Base-by-base conservation (phyloP, 2,888 invertebrate genomes). In the Nebria brevicollis region DNA sequence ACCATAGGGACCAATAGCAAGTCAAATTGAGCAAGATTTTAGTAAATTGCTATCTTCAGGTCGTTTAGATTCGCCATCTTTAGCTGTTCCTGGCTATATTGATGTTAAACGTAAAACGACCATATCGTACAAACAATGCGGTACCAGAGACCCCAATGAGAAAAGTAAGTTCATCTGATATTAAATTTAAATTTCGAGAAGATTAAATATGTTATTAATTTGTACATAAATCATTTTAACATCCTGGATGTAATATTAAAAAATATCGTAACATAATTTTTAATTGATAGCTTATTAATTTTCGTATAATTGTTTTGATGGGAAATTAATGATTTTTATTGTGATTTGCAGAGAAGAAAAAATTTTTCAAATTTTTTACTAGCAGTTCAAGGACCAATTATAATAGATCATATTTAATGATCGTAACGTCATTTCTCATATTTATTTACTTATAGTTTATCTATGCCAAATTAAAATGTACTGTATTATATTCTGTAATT, bases 21-120 rank as follows among this genome's bases (percentile, higher is more conserved):
- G 91, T 87, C 91, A 92, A 83, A 89, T 97, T 26, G 97, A 97
- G 88, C 91, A 94, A 86, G 96, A 96, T 88, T 95, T 96, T 85
- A 94, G 93, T 83, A 92, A 91, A 82, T 89, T 97, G 43, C 89
- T 97, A 83, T 93, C 94, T 1, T 92, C 93, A 1, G 96, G 96
- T 0, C 92, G 93, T 77, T 89, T 97, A 82, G 94, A 94, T 76
- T 89, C 93, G 0, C 96, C 96, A 0, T 95, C 93, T 86, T 90
- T 97, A 81, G 94, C 90, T 85, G 93, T 96, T 86, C 95, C 95
- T 0, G 97, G 97, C 2, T 95, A 92, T 87, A 90, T 94, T 25
- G 91, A 94, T 86, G 89, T 89, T 41, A 95, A 95, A 87, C 90
- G 95, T 74, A 95, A 95, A 88, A 87, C 90, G 5, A 94, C 93